Conservation (phyloP, 64 coral and sea anemone genomes). For the Montipora sp. region DNA sequence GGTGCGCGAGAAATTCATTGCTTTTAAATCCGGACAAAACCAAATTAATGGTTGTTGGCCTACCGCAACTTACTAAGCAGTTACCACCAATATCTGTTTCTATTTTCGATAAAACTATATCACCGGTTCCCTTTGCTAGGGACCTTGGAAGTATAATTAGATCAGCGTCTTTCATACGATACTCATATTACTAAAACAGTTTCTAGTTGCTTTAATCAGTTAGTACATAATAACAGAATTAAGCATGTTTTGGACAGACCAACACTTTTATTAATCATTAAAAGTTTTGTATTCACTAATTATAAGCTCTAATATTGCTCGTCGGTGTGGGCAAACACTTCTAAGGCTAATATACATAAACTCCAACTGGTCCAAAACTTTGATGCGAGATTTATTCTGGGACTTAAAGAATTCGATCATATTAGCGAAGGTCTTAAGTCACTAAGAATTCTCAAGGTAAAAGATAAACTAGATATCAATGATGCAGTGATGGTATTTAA, state of each 20-base stretch:
- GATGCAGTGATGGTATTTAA: not conserved
- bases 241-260: too few species aligned
- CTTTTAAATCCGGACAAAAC: slow-evolving; percentile 1
- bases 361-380: not conserved
- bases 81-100: not conserved
- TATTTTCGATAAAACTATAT: slow-evolving; percentile 1
- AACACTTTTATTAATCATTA: not conserved
- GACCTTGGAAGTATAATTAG: not conserved
- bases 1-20: not conserved
- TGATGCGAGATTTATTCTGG: not conserved
- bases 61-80: slow-evolving; percentile 21
- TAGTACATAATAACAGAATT: not conserved
- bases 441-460: not conserved
- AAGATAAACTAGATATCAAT: not conserved
- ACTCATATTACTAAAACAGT: not conserved
- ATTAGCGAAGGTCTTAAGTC: not conserved
- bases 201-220: not conserved
- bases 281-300: not conserved
- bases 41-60: slow-evolving; percentile 10
- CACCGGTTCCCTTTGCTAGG: not conserved
- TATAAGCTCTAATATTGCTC: not conserved
- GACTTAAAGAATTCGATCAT: not conserved
- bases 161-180: not conserved
- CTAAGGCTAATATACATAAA: not conserved
- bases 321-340: not conserved